Percentiles rank a stretch among this genome's conserved stretches.
Conservation (phyloP, 1,140 invertebrate species). For the Drosophila nannoptera region DNA sequence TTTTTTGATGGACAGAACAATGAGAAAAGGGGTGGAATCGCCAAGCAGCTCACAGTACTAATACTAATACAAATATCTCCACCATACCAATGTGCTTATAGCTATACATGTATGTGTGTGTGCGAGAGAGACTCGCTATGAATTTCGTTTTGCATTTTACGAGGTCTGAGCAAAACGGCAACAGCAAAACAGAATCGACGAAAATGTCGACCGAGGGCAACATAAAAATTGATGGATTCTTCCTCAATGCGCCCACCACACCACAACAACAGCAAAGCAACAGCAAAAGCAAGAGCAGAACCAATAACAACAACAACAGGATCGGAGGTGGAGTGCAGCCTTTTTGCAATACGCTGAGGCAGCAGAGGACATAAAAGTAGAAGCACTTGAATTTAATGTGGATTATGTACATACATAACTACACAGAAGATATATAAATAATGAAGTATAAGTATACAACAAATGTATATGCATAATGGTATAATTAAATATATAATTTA, state of each 20-base stretch:
- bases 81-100: not conserved
- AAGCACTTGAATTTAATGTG: not conserved
- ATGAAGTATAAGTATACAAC: not conserved
- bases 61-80: conserved; percentile 27
- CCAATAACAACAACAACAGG: conserved; percentile 22
- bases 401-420: too few relatives aligned
- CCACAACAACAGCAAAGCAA: conserved; percentile 15
- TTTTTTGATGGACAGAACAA: conserved; percentile 78
- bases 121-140: conserved; percentile 45
- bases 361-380: conserved; percentile 19
- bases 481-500: not conserved
- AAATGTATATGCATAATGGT: not conserved
- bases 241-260: conserved; percentile 65
- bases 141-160: conserved; percentile 78
- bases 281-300: conserved; percentile 2
- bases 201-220: conserved; percentile 70
- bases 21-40: conserved; percentile 77
- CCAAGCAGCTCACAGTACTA: conserved; percentile 40
- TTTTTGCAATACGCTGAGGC: conserved; percentile 46
- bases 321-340: conserved; percentile 29
- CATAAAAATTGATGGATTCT: conserved; percentile 79
- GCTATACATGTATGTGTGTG: not conserved
- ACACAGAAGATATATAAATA: not conserved
- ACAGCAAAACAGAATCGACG: conserved; percentile 66
- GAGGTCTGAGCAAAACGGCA: conserved; percentile 41